These are phyloP conservation scores for Pilophorus perplexus DNA, from an alignment of 2,888 invertebrate genomes.

Conservation along the genomic window DNA sequence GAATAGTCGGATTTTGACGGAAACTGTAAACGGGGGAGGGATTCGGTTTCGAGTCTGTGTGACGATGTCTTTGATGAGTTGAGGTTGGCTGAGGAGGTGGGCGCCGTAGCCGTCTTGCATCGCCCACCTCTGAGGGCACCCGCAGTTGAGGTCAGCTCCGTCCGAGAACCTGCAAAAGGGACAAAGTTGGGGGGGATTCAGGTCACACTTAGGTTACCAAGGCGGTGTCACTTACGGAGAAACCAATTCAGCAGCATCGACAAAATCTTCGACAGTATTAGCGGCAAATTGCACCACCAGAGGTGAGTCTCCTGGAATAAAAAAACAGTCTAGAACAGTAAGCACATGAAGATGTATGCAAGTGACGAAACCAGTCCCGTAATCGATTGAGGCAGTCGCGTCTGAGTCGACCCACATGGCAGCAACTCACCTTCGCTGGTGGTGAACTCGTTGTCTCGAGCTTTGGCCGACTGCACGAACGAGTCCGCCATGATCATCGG, in stretches of 20 bases:
- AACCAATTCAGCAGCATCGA: conserved; percentile 78
- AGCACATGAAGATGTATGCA: not conserved
- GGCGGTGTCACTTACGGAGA: conserved; percentile 68
- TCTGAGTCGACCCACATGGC: not conserved
- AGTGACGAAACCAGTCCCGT: not conserved
- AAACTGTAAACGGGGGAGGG: conserved; percentile 74
- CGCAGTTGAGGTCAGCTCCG: conserved; percentile 96
- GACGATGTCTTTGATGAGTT: conserved; percentile 77
- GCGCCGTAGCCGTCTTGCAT: conserved; percentile 87
- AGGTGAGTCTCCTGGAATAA: conserved; percentile 68
- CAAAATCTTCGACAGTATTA: conserved; percentile 76
- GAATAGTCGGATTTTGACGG: conserved; percentile 85
- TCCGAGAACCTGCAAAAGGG: conserved; percentile 69
- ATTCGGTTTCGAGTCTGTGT: conserved; percentile 70
- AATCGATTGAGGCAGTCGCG: not conserved
- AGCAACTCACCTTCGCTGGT: conserved; percentile 58
- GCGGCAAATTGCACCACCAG: conserved; percentile 94
- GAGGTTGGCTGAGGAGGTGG: conserved; percentile 76
- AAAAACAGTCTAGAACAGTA: not conserved
- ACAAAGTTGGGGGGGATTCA: not conserved
- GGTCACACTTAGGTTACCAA: too few relatives aligned
- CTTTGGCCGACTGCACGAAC: conserved; percentile 83
- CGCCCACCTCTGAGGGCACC: conserved; percentile 96
- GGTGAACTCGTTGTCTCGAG: conserved; percentile 77
- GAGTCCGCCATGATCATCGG: conserved; percentile 97